Base-by-base conservation (phyloP, 2,888 invertebrate species). In the Aporophyla lueneburgensis region DNA sequence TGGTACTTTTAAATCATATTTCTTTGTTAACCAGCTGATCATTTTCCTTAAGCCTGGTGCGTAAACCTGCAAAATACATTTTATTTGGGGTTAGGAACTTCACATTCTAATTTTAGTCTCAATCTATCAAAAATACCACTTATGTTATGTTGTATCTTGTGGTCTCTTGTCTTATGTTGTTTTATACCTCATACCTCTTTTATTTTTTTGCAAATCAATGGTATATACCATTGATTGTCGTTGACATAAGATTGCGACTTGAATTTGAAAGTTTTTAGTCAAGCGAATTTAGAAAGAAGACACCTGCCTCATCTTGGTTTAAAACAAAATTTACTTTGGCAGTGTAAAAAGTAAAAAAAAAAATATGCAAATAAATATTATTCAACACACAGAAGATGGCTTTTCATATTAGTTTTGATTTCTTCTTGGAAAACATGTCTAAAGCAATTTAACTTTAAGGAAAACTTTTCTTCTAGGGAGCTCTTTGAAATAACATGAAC, bases 11-110 rank as follows among this genome's bases (percentile, higher is more conserved):
- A 78, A 97, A 33, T 97, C 96, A 89, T 97, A 98, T 86, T 97
- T 96, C 49, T 95, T 95, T 84, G 97, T 97, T 65, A 98, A 95
- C 97, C 97, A 97, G 89, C 97, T 97, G 43, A 98, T 89, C 24
- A 97, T 91, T 88, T 97, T 97, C 78, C 97, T 95, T 90, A 98
- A 97, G 51, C 98, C 98, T 86, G 96, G 96, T 9, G 98, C 97
- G 76, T 97, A 96, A 58, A 97, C 96, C 97, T 97, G 90, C 2
- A 58, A 61, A 27, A 27, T 6, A 27, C 0, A 19, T 49, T 51
- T 27, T 4, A 53, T 43, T 27, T 63, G 19, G 16, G 2, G 63
- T 46, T 43, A 12, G 10, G 12, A 9, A 46, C 10, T 46, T 46
- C 43, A 12, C 43, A 46, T 46, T 46, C 43, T 46, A 12, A 46